Percentiles rank a stretch among this genome's conserved stretches.
Conservation (phyloP, 2,888 invertebrate genomes). For the Drosophila anomalata region DNA sequence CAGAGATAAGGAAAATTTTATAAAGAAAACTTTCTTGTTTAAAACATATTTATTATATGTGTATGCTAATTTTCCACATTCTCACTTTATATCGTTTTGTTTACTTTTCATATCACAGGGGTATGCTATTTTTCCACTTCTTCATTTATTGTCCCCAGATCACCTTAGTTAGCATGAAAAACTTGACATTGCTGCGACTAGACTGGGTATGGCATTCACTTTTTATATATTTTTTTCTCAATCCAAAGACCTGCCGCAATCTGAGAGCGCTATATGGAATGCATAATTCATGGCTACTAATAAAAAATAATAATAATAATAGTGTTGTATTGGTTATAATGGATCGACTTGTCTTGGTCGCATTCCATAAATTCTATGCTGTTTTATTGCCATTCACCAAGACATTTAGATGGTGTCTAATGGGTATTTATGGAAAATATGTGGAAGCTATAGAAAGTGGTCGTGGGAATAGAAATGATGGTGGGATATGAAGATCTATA, state of each 20-base stretch:
- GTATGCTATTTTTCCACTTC: conserved; percentile 25
- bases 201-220: conserved; percentile 65
- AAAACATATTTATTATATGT: neutral
- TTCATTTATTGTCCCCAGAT: conserved; percentile 18
- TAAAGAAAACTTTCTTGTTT: conserved; percentile 13
- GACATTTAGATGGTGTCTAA: conserved; percentile 16
- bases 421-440: conserved; percentile 31
- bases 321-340: conserved; percentile 43
- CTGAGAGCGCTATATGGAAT: conserved; percentile 48
- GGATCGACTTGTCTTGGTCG: conserved; percentile 30
- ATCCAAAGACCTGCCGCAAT: conserved; percentile 36
- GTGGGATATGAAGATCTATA: neutral
- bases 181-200: conserved; percentile 72
- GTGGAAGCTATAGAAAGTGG: conserved; percentile 31
- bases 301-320: conserved; percentile 33
- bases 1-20: conserved; percentile 20
- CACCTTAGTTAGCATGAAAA: conserved; percentile 48
- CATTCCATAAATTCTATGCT: conserved; percentile 33
- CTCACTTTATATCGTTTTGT: conserved; percentile 1
- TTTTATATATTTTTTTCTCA: conserved; percentile 44
- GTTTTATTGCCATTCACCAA: conserved; percentile 33
- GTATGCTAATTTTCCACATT: neutral
- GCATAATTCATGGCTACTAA: conserved; percentile 50
- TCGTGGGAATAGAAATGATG: conserved; percentile 1
- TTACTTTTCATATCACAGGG: neutral